phyloP scores from a whole-genome alignment of 1,140 invertebrate genomes.

The Philopotamus ludificatus region DNA sequence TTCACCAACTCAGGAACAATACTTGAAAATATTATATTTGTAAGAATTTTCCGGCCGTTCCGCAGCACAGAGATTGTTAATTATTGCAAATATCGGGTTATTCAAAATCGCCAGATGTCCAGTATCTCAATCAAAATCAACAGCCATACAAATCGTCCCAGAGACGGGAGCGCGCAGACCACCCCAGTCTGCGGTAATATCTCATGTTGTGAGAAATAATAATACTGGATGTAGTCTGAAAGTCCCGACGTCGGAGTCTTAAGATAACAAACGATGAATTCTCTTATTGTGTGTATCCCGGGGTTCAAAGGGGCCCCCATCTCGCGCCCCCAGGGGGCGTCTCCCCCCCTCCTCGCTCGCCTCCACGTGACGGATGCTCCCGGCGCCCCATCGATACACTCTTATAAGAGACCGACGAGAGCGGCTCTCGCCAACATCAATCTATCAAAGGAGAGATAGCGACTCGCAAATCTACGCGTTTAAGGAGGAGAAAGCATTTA shows the following conservation, averaged over 20 bases:
- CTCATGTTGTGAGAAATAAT: constrained; percentile 1
- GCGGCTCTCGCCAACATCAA: constrained; percentile 3
- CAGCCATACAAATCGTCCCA: too few species aligned
- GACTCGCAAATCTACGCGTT: too few species aligned
- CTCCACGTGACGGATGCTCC: constrained; percentile 9
- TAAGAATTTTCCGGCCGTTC: too few species aligned
- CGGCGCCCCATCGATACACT: constrained; percentile 18
- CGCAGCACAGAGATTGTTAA: too few species aligned
- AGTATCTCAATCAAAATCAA: too few species aligned
- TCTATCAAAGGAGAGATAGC: constrained; percentile 3
- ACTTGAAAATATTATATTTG: too few species aligned
- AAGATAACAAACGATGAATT: constrained; percentile 7
- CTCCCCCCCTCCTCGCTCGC: not conserved
- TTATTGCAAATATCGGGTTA: too few species aligned
- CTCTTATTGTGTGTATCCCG: not conserved
- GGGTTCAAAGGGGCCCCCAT: not conserved
- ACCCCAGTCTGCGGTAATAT: too few species aligned
- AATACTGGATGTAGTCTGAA: not conserved
- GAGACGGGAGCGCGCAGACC: too few species aligned
- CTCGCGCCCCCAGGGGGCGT: not conserved
- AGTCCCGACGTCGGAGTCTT: not conserved
- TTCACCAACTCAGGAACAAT: too few species aligned
- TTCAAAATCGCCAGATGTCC: too few species aligned
- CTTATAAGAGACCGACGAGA: constrained; percentile 10
- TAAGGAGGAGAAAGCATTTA: too few species aligned